A percentile compares a stretch with the other conserved stretches of the same genome.
Evolutionary conservation across 2,888 invertebrate genomes (phyloP).

Genomic region (Willowsia nigromaculata): DNA sequence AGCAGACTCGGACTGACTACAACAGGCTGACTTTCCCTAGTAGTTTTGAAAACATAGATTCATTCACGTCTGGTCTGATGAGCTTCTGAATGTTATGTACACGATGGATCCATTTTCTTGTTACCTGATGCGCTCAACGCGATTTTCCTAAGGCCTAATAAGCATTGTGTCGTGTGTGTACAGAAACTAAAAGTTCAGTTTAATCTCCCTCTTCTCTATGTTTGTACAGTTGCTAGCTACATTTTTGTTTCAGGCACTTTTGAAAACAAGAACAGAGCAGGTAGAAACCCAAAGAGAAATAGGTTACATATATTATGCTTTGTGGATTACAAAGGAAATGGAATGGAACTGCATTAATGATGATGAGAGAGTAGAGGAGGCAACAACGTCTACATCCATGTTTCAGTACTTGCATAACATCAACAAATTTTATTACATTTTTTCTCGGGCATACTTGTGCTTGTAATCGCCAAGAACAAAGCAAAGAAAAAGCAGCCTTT

Average conservation of each 20-base stretch:
- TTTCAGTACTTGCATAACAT: too few relatives aligned
- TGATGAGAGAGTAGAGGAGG: too few relatives aligned
- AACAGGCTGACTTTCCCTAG: background rate
- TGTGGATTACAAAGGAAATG: too few relatives aligned
- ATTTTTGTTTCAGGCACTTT: background rate
- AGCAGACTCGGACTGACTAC: slow-evolving; percentile 1
- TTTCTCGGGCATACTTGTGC: too few relatives aligned
- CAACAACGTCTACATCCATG: too few relatives aligned
- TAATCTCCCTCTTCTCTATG: background rate
- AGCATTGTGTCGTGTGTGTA: background rate
- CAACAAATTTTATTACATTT: too few relatives aligned
- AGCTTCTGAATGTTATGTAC: background rate
- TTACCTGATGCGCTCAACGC: slow-evolving; percentile 1
- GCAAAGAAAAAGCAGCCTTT: too few relatives aligned
- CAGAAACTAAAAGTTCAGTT: background rate
- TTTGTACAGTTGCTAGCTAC: background rate
- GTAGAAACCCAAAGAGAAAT: background rate
- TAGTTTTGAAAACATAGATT: background rate
- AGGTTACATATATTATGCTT: background rate
- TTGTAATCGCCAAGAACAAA: too few relatives aligned
- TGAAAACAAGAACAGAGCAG: too few relatives aligned
- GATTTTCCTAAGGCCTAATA: background rate
- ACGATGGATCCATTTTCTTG: background rate
- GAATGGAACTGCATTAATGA: too few relatives aligned
- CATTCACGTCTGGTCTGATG: background rate